These are phyloP conservation scores for Oryzias dopingdopingensis DNA, from an alignment of 2,797 vertebrate genomes.

Conservation along the genomic window DNA sequence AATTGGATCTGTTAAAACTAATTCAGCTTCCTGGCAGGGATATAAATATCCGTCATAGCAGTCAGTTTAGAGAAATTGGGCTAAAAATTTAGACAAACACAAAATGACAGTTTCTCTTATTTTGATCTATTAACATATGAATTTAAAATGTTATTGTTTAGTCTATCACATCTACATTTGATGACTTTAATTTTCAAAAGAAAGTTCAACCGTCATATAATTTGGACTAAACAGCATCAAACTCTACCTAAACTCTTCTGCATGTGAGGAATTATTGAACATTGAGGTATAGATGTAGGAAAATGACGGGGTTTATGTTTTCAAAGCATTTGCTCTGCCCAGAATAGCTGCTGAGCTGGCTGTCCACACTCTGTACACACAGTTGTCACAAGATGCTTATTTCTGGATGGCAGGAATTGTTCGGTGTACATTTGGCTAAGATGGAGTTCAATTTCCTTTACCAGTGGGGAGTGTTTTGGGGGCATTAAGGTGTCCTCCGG, in stretches of 20 bases:
- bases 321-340: constrained; percentile 24
- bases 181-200: neutral
- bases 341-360: constrained; percentile 36
- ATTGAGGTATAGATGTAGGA: neutral
- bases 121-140: neutral
- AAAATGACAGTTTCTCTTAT: neutral
- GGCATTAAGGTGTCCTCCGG: constrained; percentile 67
- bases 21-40: constrained; percentile 38
- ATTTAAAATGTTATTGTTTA: neutral
- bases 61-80: neutral
- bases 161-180: neutral
- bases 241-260: neutral
- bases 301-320: constrained; percentile 10
- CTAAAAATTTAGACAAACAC: neutral
- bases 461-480: constrained; percentile 55
- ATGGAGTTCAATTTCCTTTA: constrained; percentile 29
- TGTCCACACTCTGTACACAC: constrained; percentile 11
- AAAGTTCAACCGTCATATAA: neutral
- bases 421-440: neutral
- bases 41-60: constrained; percentile 27
- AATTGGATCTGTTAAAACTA: constrained; percentile 62
- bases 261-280: neutral
- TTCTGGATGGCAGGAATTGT: constrained; percentile 12
- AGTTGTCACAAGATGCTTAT: constrained; percentile 23
- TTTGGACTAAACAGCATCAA: constrained; percentile 1